These are phyloP conservation scores for Ploceus nigricollis DNA, from an alignment of 2,113 vertebrate genomes.

Conservation along the genomic window DNA sequence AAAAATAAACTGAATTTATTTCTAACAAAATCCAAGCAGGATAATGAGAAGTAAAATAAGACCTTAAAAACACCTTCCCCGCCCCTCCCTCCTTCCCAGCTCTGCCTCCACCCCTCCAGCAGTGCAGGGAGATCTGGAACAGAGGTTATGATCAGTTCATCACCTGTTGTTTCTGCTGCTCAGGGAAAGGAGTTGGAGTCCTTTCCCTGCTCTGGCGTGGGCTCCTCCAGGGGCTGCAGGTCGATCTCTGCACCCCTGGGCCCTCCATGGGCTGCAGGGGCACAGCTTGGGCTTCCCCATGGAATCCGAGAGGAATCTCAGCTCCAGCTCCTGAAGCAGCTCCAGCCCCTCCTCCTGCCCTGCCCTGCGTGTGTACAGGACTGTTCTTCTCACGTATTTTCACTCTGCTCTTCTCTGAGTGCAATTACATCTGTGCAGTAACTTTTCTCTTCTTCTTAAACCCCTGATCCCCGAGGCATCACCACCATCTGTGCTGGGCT, in stretches of 20 bases:
- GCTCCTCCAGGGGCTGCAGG: background rate
- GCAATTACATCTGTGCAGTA: background rate
- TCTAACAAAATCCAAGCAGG: background rate
- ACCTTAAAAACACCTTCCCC: background rate
- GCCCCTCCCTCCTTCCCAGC: background rate
- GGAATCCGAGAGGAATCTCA: background rate
- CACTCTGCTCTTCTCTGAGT: background rate
- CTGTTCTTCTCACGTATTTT: background rate
- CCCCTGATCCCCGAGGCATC: fast-evolving
- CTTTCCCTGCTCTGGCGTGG: background rate
- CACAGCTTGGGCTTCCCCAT: background rate
- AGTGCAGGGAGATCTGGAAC: background rate
- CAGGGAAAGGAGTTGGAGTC: background rate
- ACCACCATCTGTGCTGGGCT: background rate
- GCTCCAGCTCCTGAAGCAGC: background rate
- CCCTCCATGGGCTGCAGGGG: background rate
- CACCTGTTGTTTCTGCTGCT: background rate
- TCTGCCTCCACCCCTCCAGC: background rate
- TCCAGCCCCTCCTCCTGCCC: background rate
- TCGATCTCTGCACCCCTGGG: background rate
- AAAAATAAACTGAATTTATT: background rate
- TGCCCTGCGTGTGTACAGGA: background rate
- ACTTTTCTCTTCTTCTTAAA: background rate
- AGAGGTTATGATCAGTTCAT: background rate
- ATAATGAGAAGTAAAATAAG: background rate